phyloP scores from a whole-genome alignment of 2,113 vertebrate species.

The Centropus bengalensis region DNA sequence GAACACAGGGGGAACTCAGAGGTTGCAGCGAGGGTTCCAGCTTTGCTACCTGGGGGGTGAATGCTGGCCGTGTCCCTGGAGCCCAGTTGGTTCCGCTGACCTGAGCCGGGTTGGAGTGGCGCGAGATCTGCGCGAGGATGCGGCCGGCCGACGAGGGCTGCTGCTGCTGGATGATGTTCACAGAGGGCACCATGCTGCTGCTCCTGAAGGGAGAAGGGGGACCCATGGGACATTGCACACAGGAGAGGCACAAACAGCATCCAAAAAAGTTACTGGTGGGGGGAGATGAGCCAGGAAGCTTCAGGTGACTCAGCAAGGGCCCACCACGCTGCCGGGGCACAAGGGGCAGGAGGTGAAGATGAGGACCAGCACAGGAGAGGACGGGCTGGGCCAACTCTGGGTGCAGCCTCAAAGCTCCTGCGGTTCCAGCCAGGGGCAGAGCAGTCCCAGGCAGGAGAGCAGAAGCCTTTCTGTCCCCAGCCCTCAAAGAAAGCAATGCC shows the following conservation, averaged over 20 bases:
- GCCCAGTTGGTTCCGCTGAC: slow-evolving; percentile 77
- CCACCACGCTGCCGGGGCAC: rapidly evolving
- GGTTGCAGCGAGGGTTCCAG: background rate
- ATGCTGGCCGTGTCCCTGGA: slow-evolving; percentile 79
- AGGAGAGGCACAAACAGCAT: background rate
- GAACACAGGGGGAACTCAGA: rapidly evolving
- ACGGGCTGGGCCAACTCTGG: background rate
- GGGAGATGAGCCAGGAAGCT: rapidly evolving
- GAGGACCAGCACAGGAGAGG: background rate
- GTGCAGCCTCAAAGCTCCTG: background rate
- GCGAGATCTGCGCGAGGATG: slow-evolving; percentile 90
- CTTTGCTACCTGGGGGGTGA: slow-evolving; percentile 85
- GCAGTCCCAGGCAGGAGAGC: background rate
- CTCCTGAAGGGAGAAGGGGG: slow-evolving; percentile 66
- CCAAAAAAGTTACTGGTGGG: rapidly evolving
- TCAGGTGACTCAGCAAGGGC: too few species aligned
- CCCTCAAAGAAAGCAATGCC: background rate
- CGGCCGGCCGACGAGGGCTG: slow-evolving; percentile 82
- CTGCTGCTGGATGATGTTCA: slow-evolving; percentile 78
- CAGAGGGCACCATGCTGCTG: slow-evolving; percentile 77
- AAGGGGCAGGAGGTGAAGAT: background rate
- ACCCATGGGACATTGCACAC: rapidly evolving
- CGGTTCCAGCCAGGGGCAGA: background rate
- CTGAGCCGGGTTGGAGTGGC: slow-evolving; percentile 82
- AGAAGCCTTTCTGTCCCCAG: background rate